Conservation (phyloP, 2,113 vertebrate species). For the Brachyhypopomus occidentalis region DNA sequence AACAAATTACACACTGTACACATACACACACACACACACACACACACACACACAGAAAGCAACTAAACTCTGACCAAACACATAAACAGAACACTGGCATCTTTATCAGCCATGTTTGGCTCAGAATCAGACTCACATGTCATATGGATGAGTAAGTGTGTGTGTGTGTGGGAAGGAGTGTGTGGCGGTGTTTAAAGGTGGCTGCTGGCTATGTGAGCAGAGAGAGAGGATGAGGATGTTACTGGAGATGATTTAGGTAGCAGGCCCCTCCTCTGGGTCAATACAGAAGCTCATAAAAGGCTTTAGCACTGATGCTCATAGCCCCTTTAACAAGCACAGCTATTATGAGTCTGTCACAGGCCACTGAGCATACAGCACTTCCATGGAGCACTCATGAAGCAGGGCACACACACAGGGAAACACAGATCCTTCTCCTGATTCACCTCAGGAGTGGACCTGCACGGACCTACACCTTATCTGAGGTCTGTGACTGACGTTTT, state of each 20-base stretch:
- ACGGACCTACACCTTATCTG: too few species aligned
- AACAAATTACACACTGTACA: background rate
- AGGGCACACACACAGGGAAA: background rate
- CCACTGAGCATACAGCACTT: conserved; percentile 51
- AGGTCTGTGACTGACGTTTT: too few species aligned
- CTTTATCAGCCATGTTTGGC: too few species aligned
- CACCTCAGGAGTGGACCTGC: too few species aligned
- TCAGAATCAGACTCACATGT: too few species aligned
- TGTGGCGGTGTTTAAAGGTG: too few species aligned
- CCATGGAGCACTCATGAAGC: background rate
- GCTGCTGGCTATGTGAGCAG: background rate
- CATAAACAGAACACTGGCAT: too few species aligned
- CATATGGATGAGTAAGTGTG: too few species aligned
- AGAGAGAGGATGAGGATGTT: background rate
- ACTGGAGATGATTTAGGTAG: conserved; percentile 17
- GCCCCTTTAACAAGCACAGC: conserved; percentile 41
- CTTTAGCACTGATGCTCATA: conserved; percentile 45
- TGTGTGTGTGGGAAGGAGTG: too few species aligned
- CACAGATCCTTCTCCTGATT: background rate
- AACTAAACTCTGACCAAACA: too few species aligned
- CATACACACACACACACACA: background rate
- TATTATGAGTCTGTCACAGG: conserved; percentile 56
- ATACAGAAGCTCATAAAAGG: conserved; percentile 30
- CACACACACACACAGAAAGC: conserved; percentile 15
- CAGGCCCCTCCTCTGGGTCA: conserved; percentile 14